These are phyloP conservation scores for Prosapia bicincta DNA, from an alignment of 2,888 invertebrate genomes.

Conservation along the genomic window DNA sequence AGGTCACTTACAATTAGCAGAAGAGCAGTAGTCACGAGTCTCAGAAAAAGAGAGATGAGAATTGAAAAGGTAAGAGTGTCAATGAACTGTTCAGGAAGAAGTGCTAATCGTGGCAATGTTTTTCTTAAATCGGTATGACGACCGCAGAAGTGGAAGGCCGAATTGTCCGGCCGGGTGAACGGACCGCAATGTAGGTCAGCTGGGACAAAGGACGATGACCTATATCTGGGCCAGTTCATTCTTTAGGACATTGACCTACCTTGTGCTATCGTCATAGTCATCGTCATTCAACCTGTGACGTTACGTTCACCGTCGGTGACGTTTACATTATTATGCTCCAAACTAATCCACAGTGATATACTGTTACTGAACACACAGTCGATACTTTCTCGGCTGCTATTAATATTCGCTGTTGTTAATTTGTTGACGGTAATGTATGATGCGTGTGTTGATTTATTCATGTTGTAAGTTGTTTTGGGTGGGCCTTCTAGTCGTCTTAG, in stretches of 20 bases:
- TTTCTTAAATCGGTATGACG: constrained; percentile 22
- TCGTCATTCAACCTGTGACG: neutral
- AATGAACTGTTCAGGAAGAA: constrained; percentile 23
- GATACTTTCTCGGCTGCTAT: too few relatives aligned
- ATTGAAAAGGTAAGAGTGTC: neutral
- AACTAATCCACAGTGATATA: too few relatives aligned
- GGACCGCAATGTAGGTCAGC: constrained; percentile 14
- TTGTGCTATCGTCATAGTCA: constrained; percentile 7
- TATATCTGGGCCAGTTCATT: constrained; percentile 18
- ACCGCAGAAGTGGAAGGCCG: constrained; percentile 16
- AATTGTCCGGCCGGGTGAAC: constrained; percentile 11
- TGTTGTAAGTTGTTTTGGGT: too few relatives aligned
- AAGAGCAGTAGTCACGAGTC: neutral
- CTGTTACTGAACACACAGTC: too few relatives aligned
- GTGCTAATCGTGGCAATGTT: constrained; percentile 19
- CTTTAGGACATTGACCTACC: constrained; percentile 24
- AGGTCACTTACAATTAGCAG: neutral
- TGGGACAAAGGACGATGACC: constrained; percentile 21
- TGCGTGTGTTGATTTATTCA: too few relatives aligned
- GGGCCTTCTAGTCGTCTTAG: too few relatives aligned
- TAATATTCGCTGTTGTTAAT: too few relatives aligned
- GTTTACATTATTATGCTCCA: too few relatives aligned
- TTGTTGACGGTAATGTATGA: too few relatives aligned
- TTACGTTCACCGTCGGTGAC: neutral
- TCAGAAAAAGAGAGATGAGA: neutral